Percentiles rank a stretch among this genome's conserved stretches.
These are phyloP conservation scores for Deilephila elpenor DNA, from an alignment of 2,888 invertebrate genomes.

Conservation along the genomic window DNA sequence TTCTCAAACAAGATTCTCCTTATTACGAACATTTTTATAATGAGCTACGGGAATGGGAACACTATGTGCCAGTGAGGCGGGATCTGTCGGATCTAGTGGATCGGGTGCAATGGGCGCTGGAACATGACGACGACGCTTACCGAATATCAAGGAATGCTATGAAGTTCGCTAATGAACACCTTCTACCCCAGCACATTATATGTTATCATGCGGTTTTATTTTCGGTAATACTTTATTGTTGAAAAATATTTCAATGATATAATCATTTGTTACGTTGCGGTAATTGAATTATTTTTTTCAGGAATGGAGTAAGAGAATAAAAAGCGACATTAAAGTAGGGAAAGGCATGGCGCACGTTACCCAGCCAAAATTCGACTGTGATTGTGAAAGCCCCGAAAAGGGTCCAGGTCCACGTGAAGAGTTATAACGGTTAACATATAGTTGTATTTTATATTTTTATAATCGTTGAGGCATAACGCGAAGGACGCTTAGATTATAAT, in stretches of 20 bases:
- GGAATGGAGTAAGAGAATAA: conserved; percentile 90
- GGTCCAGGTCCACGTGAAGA: conserved; percentile 60
- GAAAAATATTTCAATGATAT: neutral
- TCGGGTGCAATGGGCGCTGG: conserved; percentile 90
- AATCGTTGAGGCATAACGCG: neutral
- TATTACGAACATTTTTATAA: conserved; percentile 98
- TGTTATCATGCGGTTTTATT: conserved; percentile 92
- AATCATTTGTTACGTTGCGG: neutral
- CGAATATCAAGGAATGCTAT: conserved; percentile 88
- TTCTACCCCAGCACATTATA: conserved; percentile 93
- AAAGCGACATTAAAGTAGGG: conserved; percentile 65
- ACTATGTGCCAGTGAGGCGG: conserved; percentile 92
- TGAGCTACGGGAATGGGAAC: conserved; percentile 89
- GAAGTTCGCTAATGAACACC: conserved; percentile 89
- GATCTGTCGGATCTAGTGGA: conserved; percentile 93
- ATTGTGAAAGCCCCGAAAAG: conserved; percentile 50
- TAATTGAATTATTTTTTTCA: conserved; percentile 57
- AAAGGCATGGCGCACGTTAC: conserved; percentile 72
- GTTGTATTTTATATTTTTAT: neutral
- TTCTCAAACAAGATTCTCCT: conserved; percentile 96
- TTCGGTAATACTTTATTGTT: conserved; percentile 55
- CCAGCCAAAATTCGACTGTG: conserved; percentile 63
- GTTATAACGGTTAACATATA: conserved; percentile 48
- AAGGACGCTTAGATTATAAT: neutral
- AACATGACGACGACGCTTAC: conserved; percentile 88